Evolutionary conservation across 2,113 vertebrate genomes (phyloP).

Genomic region (Phalacrocorax carbo): DNA sequence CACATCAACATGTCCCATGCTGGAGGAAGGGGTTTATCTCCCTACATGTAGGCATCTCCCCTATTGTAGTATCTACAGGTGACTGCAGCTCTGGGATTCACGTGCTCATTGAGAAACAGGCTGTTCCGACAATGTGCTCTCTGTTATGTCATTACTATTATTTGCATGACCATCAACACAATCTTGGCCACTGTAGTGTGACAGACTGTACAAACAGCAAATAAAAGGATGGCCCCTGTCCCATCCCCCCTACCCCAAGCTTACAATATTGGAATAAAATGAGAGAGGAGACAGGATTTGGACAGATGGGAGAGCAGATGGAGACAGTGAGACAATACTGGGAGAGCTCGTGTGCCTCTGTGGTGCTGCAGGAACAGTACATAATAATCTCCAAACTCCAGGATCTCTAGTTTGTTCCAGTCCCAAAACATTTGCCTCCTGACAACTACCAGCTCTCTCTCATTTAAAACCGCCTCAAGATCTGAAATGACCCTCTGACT

Average conservation of each 20-base stretch:
- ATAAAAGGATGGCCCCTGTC: not conserved
- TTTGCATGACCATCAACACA: not conserved
- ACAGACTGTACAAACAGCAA: not conserved
- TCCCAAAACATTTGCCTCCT: not conserved
- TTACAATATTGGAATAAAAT: not conserved
- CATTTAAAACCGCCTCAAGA: not conserved
- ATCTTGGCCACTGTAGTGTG: not conserved
- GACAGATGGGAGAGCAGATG: conserved; percentile 47
- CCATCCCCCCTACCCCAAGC: accelerated
- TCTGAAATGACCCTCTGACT: not conserved
- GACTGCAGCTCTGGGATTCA: not conserved
- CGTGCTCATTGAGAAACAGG: not conserved
- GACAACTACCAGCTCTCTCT: not conserved
- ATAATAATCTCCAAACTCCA: not conserved
- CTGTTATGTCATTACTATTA: not conserved
- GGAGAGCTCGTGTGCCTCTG: not conserved
- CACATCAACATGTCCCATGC: not conserved
- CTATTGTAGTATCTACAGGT: not conserved
- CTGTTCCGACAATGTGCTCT: not conserved
- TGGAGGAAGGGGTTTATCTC: not conserved
- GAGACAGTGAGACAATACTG: not conserved
- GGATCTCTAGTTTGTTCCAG: not conserved
- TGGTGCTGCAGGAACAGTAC: not conserved
- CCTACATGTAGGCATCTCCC: accelerated
- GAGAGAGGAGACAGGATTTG: not conserved